Evolutionary conservation across 2,888 invertebrate species (phyloP).

Genomic region (Geophilus truncorum): DNA sequence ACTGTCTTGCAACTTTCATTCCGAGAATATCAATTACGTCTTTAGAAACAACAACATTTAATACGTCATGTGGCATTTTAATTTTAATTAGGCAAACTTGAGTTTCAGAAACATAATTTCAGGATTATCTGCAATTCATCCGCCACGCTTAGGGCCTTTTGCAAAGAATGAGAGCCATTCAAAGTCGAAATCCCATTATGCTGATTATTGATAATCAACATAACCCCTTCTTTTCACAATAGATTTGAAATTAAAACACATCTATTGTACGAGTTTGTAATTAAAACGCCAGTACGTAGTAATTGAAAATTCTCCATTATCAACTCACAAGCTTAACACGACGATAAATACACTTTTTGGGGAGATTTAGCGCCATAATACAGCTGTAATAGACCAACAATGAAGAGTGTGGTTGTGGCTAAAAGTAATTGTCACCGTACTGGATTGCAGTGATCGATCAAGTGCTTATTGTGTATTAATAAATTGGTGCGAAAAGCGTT

Average conservation of each 20-base stretch:
- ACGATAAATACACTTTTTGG: too few species aligned
- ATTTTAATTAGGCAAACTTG: neutral
- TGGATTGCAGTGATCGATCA: neutral
- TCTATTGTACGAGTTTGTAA: neutral
- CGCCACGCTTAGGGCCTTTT: neutral
- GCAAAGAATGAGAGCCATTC: neutral
- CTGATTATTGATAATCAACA: neutral
- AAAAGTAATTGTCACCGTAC: neutral
- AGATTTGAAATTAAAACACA: neutral
- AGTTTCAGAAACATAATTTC: neutral
- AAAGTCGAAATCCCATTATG: neutral
- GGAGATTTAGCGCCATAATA: too few species aligned
- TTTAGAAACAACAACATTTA: too few species aligned
- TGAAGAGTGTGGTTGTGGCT: neutral
- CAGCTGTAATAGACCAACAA: neutral
- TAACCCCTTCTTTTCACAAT: neutral
- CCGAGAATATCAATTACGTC: too few species aligned
- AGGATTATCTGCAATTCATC: neutral
- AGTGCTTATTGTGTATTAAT: neutral
- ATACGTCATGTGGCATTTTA: too few species aligned
- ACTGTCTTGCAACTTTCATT: too few species aligned
- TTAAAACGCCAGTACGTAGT: neutral
- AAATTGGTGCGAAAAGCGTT: neutral
- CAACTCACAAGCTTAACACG: too few species aligned
- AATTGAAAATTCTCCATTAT: too few species aligned